Base-by-base conservation (phyloP, 2,113 vertebrate genomes). In the Peromyscus polionotus region DNA sequence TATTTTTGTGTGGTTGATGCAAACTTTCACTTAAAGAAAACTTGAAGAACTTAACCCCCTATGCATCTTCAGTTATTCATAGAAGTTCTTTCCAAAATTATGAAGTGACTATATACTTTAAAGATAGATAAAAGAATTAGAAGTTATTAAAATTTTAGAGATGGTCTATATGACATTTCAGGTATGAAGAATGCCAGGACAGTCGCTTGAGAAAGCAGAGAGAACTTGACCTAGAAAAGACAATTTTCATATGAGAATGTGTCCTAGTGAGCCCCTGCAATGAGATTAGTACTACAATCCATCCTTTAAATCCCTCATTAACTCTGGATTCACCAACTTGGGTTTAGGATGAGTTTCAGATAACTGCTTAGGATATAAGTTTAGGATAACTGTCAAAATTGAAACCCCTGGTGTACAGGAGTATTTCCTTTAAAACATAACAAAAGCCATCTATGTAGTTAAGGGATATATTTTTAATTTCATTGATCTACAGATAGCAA, bases 71-170 rank as follows among this genome's bases (percentile, higher is more conserved):
- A 59, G 36, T 3, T 73, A 36, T 39, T 11, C 79, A 28, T 16
- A 51, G 17, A 45, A 63, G 57, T 75, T 75, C 1, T 31, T 73
- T 93, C 20, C 5, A 85, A 45, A 59, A 88, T n/a, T 76, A 79
- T 61, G 54, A 12, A 75, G 54, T 88, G 13, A 0, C 10, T 84
- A 33, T 76, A 7, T 73, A 73, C 20, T 80, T 92, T 68, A 79
- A 76, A n/a, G 68, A 89, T 88, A 36, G 5, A 48, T 75, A 48
- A 79, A 94, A 36, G 12, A 79, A 51, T 2, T 51, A 31, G 20
- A 88, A 84, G 33, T 16, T 22, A 93, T 86, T 94, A 72, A 77
- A 70, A 59, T 67, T 93, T 91, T 45, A 94, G 9, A 63, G 26
- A n/a, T 91, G 11, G n/a, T 24, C 39, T 65, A 1, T 63, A 76